Evolutionary conservation across 2,113 vertebrate species (phyloP), one percentile per base, ranked within the genome.

Genomic region (Lycocorax pyrrhopterus): DNA sequence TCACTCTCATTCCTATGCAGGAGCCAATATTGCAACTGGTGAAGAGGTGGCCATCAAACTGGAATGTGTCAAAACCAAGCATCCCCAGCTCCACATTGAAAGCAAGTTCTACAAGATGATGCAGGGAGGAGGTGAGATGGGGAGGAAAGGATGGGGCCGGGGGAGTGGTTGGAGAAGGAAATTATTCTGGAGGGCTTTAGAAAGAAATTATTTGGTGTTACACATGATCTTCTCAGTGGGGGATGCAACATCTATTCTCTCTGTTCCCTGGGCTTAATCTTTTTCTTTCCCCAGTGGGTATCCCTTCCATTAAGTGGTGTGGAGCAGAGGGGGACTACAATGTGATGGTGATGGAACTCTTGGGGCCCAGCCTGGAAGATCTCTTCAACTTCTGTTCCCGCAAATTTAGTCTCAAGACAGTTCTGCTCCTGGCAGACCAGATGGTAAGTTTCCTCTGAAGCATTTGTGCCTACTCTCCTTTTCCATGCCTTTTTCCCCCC

Each of bases 41-140:
- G 99, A 99, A 96, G 99, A 99, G 90, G 99, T 99, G 53, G 99
- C 99, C 97, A 99, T 99, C 97, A 99, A 99, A 96, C 98, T 99
- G 58, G 99, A 99, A 97, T 99, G 99, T 97, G 99, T 99, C 95
- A 99, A 99, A 95, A 99, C 99, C 37, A 99, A 99, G 97, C 99
- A 99, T 96, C 99, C 99, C 9, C 99, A 99, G 97, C 97, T 99
- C 84, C 99, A 99, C 97, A 99, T 99, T 33, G 99, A 99, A 98
- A 99, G 99, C 99, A 99, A 99, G 96, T 99, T 99, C 97, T 99
- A 99, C 98, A 99, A 99, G 98, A 99, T 99, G 99, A 99, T 99
- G 99, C 99, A 99, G 96, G 99, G 99, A 84, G 99, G 99, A 98
- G 99, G 99, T 99, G 96, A 98, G 97, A 73, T 66, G 90, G 39